A percentile compares a stretch with the other conserved stretches of the same genome.
Conservation (phyloP, 2,888 invertebrate species). For the Iselma pallidipennis region DNA sequence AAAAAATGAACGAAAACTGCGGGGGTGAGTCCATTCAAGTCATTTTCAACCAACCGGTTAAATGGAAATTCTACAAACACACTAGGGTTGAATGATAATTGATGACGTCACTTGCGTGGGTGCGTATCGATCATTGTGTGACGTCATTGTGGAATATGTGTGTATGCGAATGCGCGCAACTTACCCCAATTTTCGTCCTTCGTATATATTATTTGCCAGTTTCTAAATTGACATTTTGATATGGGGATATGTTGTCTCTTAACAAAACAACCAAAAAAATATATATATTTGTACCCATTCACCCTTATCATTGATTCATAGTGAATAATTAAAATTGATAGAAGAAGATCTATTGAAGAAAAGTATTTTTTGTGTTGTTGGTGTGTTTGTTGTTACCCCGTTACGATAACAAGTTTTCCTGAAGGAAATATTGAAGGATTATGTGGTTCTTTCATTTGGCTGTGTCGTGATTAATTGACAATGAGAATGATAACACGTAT, state of each 20-base stretch:
- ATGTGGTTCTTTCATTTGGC: constrained; percentile 28
- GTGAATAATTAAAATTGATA: too few species aligned
- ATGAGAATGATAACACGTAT: not conserved
- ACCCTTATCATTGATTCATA: too few species aligned
- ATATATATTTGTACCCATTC: too few species aligned
- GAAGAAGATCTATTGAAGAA: too few species aligned
- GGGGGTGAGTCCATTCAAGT: not conserved
- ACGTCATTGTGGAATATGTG: constrained; percentile 35
- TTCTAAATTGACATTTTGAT: constrained; percentile 37
- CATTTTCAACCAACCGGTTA: constrained; percentile 4
- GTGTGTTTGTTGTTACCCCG: too few species aligned
- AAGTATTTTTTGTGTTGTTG: too few species aligned
- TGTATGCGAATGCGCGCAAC: constrained; percentile 31
- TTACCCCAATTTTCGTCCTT: constrained; percentile 1
- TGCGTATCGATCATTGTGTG: constrained; percentile 26
- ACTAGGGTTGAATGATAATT: constrained; percentile 15
- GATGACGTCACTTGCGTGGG: constrained; percentile 29
- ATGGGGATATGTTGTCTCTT: constrained; percentile 26
- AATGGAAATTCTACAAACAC: constrained; percentile 13
- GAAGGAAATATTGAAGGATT: constrained; percentile 13
- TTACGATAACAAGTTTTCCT: too few species aligned
- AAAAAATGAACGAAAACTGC: not conserved
- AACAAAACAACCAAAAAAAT: too few species aligned
- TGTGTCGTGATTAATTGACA: constrained; percentile 18
- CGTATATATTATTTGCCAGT: constrained; percentile 13